Evolutionary conservation across 2,888 invertebrate genomes (phyloP), one percentile per base, ranked within the genome.

Genomic region (Andrena chrysosceles): DNA sequence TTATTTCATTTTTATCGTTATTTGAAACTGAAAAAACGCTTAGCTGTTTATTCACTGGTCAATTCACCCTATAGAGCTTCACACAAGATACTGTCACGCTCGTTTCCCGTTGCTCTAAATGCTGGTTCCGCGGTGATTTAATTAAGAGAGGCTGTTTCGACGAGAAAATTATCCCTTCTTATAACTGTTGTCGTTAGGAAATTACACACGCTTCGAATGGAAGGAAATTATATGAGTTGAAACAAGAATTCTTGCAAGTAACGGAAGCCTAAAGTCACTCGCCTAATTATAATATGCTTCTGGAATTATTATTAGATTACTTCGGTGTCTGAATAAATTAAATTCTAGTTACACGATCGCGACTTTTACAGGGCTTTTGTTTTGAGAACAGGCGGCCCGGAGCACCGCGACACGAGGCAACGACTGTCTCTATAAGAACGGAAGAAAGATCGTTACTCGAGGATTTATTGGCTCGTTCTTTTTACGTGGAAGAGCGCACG

Each of bases 391-490:
- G 7, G 33, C 48, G 33, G 20, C n/a, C 31, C 54, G 52, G 52
- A 29, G 33, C 54, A 54, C 16, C 26, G 48, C 33, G 69, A 20
- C 54, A 60, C 35, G 35, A 10, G 35, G 69, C 73, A 56, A 76
- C 63, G 73, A 77, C 77, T 54, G 76, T 78, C 63, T 64, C 76
- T 59, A 82, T 82, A 82, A 82, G 73, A 77, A 77, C 72, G 72
- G 33, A 54, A 69, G 81, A 66, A 69, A 69, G 83, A 72, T 81
- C 81, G 83, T 83, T 83, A 81, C 81, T 56, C 60, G 54, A 7
- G 69, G 73, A 81, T 83, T 83, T 77, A 77, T 83, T 66, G 81
- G 72, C 63, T 73, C 76, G 83, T 83, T 72, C 68, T n/a, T 76
- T 83, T 81, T 69, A 77, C n/a, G 33, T 33, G 26, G 54, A 62